Percentiles rank a stretch among this genome's conserved stretches.
These are phyloP conservation scores for Latrodectus hesperus DNA, from an alignment of 2,888 invertebrate species.

Conservation along the genomic window DNA sequence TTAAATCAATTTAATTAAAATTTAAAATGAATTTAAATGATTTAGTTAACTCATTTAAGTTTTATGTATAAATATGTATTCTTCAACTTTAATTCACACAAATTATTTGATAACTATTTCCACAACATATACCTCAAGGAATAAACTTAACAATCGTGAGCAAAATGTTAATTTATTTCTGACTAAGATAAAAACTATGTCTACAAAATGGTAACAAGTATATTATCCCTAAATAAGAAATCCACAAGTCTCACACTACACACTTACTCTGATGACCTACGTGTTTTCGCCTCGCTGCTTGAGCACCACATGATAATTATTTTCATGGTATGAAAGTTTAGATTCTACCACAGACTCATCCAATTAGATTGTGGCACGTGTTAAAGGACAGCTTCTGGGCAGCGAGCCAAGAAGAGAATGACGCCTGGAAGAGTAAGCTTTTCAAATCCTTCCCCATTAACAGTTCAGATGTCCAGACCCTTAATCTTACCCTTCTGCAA, in stretches of 20 bases:
- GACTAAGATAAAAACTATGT: no score
- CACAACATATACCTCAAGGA: no score
- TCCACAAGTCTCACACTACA: not conserved
- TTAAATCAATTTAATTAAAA: no score
- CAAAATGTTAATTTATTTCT: no score
- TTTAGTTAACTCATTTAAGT: no score
- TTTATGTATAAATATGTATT: no score
- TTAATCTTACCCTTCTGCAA: conserved; percentile 61
- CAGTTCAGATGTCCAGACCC: conserved; percentile 54
- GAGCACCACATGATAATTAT: not conserved
- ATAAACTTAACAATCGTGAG: no score
- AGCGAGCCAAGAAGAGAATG: conserved; percentile 40
- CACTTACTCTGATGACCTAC: not conserved
- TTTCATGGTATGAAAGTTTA: not conserved
- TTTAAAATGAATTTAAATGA: no score
- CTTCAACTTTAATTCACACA: no score
- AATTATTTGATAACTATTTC: no score
- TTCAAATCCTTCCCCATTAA: conserved; percentile 59
- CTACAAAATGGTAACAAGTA: not conserved
- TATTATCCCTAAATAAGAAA: not conserved
- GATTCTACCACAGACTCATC: conserved; percentile 9
- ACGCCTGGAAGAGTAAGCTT: conserved; percentile 35
- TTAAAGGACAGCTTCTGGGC: conserved; percentile 31
- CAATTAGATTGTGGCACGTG: conserved; percentile 21
- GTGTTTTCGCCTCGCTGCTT: not conserved